phyloP scores from a whole-genome alignment of 2,113 vertebrate genomes.

The Oreochromis tanganicae region DNA sequence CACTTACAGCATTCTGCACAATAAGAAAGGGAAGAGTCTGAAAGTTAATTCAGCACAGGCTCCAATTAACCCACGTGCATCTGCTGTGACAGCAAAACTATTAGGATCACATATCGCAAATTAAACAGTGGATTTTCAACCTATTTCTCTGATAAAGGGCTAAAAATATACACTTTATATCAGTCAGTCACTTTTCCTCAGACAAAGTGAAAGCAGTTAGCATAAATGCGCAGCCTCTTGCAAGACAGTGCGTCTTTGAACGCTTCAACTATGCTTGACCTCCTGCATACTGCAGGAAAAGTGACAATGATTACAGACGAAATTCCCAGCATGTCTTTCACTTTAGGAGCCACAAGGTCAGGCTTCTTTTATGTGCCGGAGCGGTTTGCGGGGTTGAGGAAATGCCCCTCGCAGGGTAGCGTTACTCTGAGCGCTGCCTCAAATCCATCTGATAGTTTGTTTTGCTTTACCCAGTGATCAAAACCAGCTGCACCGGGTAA shows the following conservation, averaged over 20 bases:
- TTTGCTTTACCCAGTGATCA: constrained; percentile 19
- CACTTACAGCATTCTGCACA: background rate
- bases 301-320: background rate
- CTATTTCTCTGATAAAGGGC: background rate
- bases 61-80: background rate
- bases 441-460: constrained; percentile 33
- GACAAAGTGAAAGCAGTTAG: background rate
- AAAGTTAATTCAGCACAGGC: background rate
- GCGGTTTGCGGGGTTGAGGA: background rate
- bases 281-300: background rate
- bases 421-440: background rate
- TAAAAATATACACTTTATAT: background rate
- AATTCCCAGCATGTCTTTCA: background rate
- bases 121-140: background rate
- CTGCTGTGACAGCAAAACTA: background rate
- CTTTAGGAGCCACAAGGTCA: background rate
- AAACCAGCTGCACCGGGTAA: constrained; percentile 42
- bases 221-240: background rate
- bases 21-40: background rate
- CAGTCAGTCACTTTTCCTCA: background rate
- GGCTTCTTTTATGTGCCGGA: background rate
- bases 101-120: background rate
- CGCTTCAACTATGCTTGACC: background rate
- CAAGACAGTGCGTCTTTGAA: background rate
- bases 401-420: constrained; percentile 17